phyloP scores from a whole-genome alignment of 2,113 vertebrate genomes.

The Xyliphius kryptos region DNA sequence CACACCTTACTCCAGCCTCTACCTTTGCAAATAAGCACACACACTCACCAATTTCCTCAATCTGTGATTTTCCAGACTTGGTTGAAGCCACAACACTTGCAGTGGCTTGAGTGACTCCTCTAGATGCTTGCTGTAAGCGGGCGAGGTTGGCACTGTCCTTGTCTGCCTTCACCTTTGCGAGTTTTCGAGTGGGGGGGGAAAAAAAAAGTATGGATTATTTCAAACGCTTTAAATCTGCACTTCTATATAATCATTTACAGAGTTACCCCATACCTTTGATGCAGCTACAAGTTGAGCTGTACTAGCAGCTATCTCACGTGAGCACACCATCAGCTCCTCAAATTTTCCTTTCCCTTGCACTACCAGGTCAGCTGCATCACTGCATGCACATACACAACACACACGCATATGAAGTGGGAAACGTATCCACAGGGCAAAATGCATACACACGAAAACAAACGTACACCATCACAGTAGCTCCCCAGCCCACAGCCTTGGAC shows the following conservation, averaged over 20 bases:
- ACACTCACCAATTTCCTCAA: slow-evolving; percentile 81
- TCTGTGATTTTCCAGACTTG: slow-evolving; percentile 85
- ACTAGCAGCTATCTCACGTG: slow-evolving; percentile 90
- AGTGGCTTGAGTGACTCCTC: slow-evolving; percentile 83
- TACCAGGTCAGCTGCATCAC: slow-evolving; percentile 89
- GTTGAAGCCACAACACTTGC: slow-evolving; percentile 86
- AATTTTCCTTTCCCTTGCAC: slow-evolving; percentile 92
- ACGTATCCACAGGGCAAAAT: no score
- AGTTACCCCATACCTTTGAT: slow-evolving; percentile 84
- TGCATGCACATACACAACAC: slow-evolving; percentile 50
- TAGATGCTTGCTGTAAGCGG: slow-evolving; percentile 82
- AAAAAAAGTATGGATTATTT: no score
- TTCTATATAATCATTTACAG: no score
- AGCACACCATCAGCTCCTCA: slow-evolving; percentile 95
- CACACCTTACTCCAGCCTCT: neutral
- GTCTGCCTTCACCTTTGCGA: slow-evolving; percentile 93
- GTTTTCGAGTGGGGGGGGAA: no score
- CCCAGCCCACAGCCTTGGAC: no score
- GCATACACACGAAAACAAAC: no score
- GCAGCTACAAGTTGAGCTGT: slow-evolving; percentile 93
- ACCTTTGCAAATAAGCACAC: neutral
- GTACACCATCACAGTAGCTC: no score
- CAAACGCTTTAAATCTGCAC: no score
- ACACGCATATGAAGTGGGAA: neutral
- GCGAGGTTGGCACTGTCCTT: slow-evolving; percentile 84